Conservation (phyloP, 2,888 invertebrate species). For the Synanthedon tipuliformis region DNA sequence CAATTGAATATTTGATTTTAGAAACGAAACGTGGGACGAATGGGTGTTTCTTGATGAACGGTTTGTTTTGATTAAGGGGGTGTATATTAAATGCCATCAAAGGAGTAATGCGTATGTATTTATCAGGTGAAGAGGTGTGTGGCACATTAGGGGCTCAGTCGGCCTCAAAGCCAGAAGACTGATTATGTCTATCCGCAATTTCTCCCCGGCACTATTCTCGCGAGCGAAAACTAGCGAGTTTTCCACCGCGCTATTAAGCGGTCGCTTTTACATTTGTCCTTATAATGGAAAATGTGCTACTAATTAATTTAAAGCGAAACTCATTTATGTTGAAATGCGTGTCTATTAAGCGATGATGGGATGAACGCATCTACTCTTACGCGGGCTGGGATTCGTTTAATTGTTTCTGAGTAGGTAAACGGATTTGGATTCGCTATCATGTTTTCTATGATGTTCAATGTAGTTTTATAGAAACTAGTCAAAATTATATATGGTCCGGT, state of each 20-base stretch:
- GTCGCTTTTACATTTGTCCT: constrained; percentile 70
- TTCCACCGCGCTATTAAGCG: constrained; percentile 70
- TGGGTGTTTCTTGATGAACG: too few species aligned
- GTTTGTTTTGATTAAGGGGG: constrained; percentile 6
- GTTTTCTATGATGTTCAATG: constrained; percentile 26
- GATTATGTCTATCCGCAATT: constrained; percentile 71
- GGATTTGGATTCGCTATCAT: constrained; percentile 31
- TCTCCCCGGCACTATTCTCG: constrained; percentile 66
- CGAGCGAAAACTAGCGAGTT: constrained; percentile 70
- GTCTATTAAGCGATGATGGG: constrained; percentile 66
- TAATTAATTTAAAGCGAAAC: constrained; percentile 70
- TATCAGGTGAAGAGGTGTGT: constrained; percentile 59
- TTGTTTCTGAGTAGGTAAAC: constrained; percentile 40
- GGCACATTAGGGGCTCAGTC: constrained; percentile 61
- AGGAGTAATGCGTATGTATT: constrained; percentile 44
- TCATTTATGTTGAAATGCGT: constrained; percentile 69
- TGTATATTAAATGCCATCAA: constrained; percentile 32
- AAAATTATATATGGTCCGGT: constrained; percentile 64
- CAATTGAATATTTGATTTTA: too few species aligned
- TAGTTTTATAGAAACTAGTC: constrained; percentile 17
- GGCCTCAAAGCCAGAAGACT: constrained; percentile 70
- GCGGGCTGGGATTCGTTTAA: constrained; percentile 36
- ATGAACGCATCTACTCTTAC: constrained; percentile 43
- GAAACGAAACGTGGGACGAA: too few species aligned
- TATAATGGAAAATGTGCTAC: constrained; percentile 71